A percentile compares a stretch with the other conserved stretches of the same genome.
Evolutionary conservation across 2,888 invertebrate species (phyloP).

Genomic region (Hipparchia semele): DNA sequence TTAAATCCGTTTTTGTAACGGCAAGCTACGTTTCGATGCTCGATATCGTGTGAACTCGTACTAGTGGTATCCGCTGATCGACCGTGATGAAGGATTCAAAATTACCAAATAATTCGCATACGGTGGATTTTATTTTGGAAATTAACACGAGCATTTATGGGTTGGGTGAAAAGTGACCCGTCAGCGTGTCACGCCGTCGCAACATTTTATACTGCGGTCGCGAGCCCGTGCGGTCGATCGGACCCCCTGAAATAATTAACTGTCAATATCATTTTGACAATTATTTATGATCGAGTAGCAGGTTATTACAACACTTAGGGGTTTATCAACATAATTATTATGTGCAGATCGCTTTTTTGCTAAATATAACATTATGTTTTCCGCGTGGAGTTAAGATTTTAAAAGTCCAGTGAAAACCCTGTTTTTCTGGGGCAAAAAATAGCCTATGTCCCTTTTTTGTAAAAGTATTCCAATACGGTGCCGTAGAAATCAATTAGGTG

Average conservation of each 20-base stretch:
- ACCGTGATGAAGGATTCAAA: constrained; percentile 31
- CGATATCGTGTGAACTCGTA: no score
- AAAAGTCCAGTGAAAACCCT: no score
- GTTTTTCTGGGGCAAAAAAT: no score
- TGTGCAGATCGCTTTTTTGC: no score
- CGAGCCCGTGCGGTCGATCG: constrained; percentile 2
- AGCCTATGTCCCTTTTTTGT: no score
- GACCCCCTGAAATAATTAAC: constrained; percentile 9
- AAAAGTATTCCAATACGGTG: no score
- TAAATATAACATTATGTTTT: no score
- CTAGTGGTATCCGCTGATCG: not conserved
- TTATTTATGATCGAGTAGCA: not conserved
- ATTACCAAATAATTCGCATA: constrained; percentile 29
- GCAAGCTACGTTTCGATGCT: no score
- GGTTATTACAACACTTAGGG: not conserved
- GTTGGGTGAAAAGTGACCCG: constrained; percentile 37
- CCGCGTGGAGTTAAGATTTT: no score
- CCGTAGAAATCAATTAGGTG: no score
- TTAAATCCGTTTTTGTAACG: no score
- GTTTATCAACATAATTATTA: no score
- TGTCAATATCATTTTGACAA: constrained; percentile 5
- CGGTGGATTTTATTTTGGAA: constrained; percentile 35
- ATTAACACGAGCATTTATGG: constrained; percentile 44
- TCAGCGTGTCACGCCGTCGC: constrained; percentile 36
- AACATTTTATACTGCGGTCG: constrained; percentile 10